phyloP scores from a whole-genome alignment of 2,797 vertebrate genomes.

The Rousettus madagascariensis region DNA sequence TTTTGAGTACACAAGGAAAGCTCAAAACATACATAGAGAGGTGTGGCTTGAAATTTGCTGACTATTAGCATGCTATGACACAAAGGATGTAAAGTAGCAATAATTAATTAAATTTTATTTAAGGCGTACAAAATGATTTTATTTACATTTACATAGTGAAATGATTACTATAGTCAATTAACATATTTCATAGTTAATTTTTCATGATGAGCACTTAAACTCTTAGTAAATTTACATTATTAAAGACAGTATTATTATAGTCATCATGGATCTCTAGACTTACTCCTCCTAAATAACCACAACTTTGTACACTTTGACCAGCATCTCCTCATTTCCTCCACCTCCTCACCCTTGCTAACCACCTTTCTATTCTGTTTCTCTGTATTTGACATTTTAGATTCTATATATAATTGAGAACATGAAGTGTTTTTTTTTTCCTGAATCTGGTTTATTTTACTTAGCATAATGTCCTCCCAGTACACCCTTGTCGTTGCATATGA shows the following conservation, averaged over 20 bases:
- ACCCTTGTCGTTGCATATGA: too few species aligned
- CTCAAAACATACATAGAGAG: neutral
- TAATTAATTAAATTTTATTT: neutral
- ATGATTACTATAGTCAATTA: neutral
- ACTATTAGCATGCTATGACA: neutral
- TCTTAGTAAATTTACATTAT: neutral
- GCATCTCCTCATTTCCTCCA: neutral
- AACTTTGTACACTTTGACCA: neutral
- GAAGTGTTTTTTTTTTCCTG: neutral
- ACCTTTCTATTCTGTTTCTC: neutral
- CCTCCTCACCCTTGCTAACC: neutral
- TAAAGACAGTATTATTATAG: neutral
- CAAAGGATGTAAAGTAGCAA: neutral
- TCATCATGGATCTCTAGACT: neutral
- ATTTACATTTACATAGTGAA: neutral
- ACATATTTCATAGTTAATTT: neutral
- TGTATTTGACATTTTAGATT: neutral
- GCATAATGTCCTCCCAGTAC: neutral
- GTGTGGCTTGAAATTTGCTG: neutral
- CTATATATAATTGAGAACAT: too few species aligned
- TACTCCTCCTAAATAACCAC: neutral
- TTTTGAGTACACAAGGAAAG: neutral
- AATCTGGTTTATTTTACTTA: neutral
- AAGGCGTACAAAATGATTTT: neutral
- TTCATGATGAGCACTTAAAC: neutral